Percentiles rank a stretch among this genome's conserved stretches.
Evolutionary conservation across 2,797 vertebrate species (phyloP).

Genomic region (Alauda arvensis): DNA sequence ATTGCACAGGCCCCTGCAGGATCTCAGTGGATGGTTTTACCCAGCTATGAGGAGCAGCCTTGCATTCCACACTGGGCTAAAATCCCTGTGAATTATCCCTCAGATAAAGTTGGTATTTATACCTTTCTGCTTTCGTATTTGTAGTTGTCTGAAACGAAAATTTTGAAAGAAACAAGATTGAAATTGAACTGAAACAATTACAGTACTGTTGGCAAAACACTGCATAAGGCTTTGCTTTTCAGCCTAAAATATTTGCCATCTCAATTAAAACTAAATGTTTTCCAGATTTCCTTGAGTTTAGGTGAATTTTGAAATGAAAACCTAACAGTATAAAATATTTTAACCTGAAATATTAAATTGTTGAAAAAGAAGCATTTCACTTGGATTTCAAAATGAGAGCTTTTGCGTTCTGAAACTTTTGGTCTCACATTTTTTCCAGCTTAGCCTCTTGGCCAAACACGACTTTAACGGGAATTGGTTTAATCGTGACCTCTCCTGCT

Average conservation of each 20-base stretch:
- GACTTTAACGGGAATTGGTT: not conserved
- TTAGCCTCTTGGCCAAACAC: not conserved
- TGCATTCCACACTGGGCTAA: not conserved
- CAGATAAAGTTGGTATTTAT: not conserved
- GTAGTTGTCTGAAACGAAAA: not conserved
- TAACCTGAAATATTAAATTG: not conserved
- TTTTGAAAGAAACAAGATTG: not conserved
- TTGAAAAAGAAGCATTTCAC: not conserved
- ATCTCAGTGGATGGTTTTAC: not conserved
- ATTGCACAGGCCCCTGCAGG: rapidly evolving
- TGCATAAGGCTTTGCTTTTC: not conserved
- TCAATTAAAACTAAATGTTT: not conserved
- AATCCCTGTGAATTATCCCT: not conserved
- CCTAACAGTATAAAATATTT: not conserved
- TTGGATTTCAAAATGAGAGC: not conserved
- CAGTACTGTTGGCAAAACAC: not conserved
- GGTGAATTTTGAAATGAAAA: not conserved
- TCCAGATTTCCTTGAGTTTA: not conserved
- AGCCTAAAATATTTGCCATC: not conserved
- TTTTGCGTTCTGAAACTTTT: not conserved
- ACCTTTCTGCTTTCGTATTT: not conserved
- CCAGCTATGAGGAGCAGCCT: not conserved
- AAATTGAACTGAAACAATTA: not conserved
- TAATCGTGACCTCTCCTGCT: not conserved
- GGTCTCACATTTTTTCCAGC: not conserved